Percentiles rank a stretch among this genome's conserved stretches.
Conservation (phyloP, 2,797 vertebrate species). For the Gastrophryne carolinensis region DNA sequence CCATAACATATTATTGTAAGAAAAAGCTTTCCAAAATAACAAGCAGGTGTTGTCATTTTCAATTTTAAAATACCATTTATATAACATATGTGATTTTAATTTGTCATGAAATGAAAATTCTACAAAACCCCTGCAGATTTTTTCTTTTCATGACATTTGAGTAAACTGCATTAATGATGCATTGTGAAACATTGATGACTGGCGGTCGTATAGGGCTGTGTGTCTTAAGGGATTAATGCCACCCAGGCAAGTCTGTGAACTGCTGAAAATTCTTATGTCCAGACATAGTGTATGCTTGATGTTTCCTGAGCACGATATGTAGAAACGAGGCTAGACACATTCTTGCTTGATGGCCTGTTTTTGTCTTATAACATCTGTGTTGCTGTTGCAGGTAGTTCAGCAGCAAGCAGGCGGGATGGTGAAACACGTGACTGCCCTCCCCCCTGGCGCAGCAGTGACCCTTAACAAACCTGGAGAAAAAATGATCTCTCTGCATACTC, state of each 20-base stretch:
- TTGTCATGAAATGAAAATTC: slow-evolving; percentile 43
- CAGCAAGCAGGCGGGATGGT: slow-evolving; percentile 60
- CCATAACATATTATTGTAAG: no score
- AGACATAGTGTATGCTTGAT: slow-evolving; percentile 28
- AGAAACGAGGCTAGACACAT: slow-evolving; percentile 40
- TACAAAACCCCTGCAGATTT: slow-evolving; percentile 37
- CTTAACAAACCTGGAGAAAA: slow-evolving; percentile 63
- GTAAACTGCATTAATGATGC: slow-evolving; percentile 52
- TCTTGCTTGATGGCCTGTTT: slow-evolving; percentile 41
- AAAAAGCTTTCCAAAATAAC: no score
- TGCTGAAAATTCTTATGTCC: slow-evolving; percentile 47
- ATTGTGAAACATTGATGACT: slow-evolving; percentile 39
- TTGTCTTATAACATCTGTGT: slow-evolving; percentile 34
- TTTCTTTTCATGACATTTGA: slow-evolving; percentile 49
- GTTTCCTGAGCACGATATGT: slow-evolving; percentile 35
- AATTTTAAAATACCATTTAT: slow-evolving; percentile 1
- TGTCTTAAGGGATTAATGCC: slow-evolving; percentile 49
- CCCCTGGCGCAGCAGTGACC: slow-evolving; percentile 57
- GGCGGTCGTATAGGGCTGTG: slow-evolving; percentile 16
- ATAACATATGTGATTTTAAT: slow-evolving; percentile 29
- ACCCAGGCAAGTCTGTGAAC: slow-evolving; percentile 44
- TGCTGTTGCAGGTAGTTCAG: slow-evolving; percentile 68
- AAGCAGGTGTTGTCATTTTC: no score
- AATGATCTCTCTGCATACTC: slow-evolving; percentile 53
- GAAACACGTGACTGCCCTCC: slow-evolving; percentile 61